phyloP scores from a whole-genome alignment of 2,888 invertebrate species.

The Drosophila quasianomalipes region DNA sequence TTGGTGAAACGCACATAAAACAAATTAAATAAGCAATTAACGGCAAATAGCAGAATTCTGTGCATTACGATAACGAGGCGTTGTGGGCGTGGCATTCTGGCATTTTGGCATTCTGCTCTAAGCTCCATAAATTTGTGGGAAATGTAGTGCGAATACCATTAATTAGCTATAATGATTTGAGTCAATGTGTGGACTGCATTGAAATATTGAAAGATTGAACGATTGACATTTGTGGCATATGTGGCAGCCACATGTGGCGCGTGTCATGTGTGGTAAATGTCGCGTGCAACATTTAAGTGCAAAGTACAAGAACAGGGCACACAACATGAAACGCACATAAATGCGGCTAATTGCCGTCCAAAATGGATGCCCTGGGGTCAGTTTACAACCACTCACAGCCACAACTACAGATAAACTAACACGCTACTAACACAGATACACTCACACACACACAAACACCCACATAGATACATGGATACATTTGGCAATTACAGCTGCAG shows the following conservation, averaged over 20 bases:
- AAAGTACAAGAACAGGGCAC: slow-evolving; percentile 34
- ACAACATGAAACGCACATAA: slow-evolving; percentile 59
- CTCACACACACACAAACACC: neutral
- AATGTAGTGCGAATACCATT: slow-evolving; percentile 80
- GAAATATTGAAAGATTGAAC: slow-evolving; percentile 20
- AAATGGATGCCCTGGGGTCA: slow-evolving; percentile 63
- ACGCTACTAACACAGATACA: neutral
- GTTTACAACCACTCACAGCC: slow-evolving; percentile 22
- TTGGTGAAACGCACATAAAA: slow-evolving; percentile 54
- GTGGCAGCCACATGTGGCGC: slow-evolving; percentile 70
- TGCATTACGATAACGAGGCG: neutral
- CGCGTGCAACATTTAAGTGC: slow-evolving; percentile 81
- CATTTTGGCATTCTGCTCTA: slow-evolving; percentile 6
- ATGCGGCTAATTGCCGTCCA: slow-evolving; percentile 68
- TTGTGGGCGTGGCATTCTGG: slow-evolving; percentile 2
- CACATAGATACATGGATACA: slow-evolving; percentile 3
- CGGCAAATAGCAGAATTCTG: slow-evolving; percentile 25
- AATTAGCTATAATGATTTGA: slow-evolving; percentile 71
- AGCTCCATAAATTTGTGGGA: slow-evolving; percentile 53
- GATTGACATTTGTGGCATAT: slow-evolving; percentile 72
- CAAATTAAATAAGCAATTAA: slow-evolving; percentile 76
- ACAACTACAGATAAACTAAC: slow-evolving; percentile 7
- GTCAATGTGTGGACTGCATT: slow-evolving; percentile 2
- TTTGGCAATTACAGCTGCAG: slow-evolving; percentile 7
- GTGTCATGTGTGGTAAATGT: slow-evolving; percentile 72